These are phyloP conservation scores for Megaceryle maxima DNA, from an alignment of 2,113 vertebrate species.

Conservation along the genomic window DNA sequence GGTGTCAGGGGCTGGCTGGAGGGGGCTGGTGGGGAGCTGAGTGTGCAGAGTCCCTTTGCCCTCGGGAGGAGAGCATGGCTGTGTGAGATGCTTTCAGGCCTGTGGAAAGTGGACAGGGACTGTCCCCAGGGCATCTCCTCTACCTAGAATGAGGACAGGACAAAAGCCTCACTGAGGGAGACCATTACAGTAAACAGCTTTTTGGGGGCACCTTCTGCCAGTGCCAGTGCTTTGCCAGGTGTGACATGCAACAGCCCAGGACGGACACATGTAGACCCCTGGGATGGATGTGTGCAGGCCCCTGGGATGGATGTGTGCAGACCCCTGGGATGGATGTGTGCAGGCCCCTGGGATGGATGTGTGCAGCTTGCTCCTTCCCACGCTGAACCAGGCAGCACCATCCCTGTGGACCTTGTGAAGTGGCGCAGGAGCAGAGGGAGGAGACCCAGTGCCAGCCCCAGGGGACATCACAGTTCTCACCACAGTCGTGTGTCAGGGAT, in stretches of 20 bases:
- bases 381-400: fast-evolving
- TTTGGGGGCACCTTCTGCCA: neutral
- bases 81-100: neutral
- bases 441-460: neutral
- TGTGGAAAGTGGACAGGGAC: neutral
- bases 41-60: neutral
- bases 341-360: fast-evolving
- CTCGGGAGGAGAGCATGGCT: fast-evolving
- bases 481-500: fast-evolving
- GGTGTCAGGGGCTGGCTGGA: neutral
- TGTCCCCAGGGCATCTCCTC: neutral
- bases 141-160: neutral
- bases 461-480: neutral
- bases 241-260: fast-evolving
- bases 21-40: fast-evolving
- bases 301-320: fast-evolving
- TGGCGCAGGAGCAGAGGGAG: fast-evolving
- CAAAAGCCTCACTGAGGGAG: neutral
- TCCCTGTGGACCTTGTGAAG: neutral
- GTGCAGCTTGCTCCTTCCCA: neutral
- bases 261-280: fast-evolving
- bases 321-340: neutral
- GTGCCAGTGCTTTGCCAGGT: neutral
- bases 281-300: too few species aligned
- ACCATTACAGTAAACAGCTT: neutral